Percentiles rank a stretch among this genome's conserved stretches.
Conservation (phyloP, 2,888 invertebrate genomes). For the Lysandra coridon region DNA sequence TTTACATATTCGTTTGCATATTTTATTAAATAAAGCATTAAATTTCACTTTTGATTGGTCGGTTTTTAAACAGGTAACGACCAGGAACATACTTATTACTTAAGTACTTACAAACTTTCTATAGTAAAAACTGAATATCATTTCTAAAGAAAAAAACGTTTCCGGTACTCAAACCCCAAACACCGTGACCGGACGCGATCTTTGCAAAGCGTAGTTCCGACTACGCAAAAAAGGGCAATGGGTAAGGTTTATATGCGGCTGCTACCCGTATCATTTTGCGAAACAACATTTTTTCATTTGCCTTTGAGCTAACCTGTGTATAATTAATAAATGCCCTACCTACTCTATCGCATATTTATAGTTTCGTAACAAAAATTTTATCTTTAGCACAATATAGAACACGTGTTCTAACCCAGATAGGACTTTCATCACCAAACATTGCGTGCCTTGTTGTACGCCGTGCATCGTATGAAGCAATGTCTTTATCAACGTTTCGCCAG, state of each 20-base stretch:
- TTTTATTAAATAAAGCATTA: not conserved
- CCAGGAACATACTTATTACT: not conserved
- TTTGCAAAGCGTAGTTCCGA: slow-evolving; percentile 53
- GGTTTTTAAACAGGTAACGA: not conserved
- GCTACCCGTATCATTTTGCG: not conserved
- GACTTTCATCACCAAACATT: slow-evolving; percentile 23
- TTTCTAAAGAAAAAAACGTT: slow-evolving; percentile 42
- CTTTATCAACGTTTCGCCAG: slow-evolving; percentile 57
- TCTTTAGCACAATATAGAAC: slow-evolving; percentile 12
- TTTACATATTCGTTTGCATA: not conserved
- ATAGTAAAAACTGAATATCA: not conserved
- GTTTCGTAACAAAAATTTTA: slow-evolving; percentile 11
- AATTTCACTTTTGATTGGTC: no score
- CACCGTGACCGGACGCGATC: slow-evolving; percentile 60
- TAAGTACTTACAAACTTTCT: not conserved
- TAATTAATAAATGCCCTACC: not conserved
- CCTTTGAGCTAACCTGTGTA: not conserved
- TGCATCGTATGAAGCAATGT: slow-evolving; percentile 48
- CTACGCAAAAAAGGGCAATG: slow-evolving; percentile 43
- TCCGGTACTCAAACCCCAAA: slow-evolving; percentile 58
- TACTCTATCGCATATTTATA: not conserved
- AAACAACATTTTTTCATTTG: not conserved
- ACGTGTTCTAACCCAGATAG: slow-evolving; percentile 9
- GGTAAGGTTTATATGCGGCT: not conserved
- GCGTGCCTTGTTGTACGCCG: not conserved